Evolutionary conservation across 2,113 vertebrate species (phyloP).

Genomic region (Anolis carolinensis): DNA sequence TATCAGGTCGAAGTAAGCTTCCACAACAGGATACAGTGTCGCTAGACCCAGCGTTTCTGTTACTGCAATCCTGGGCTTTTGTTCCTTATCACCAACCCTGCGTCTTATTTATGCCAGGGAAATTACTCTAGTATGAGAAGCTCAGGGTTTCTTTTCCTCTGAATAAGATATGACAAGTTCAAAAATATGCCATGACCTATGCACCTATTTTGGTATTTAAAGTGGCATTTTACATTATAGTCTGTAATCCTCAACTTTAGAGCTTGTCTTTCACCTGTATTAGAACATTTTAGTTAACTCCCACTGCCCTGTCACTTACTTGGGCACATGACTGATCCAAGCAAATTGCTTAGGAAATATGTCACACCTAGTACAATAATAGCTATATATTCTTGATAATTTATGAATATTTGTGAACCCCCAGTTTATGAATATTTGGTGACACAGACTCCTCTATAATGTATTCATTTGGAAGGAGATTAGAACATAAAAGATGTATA

Average conservation of each 20-base stretch:
- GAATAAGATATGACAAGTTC: not conserved
- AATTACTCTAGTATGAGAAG: not conserved
- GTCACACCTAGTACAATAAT: constrained; percentile 32
- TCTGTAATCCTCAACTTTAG: not conserved
- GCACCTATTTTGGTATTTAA: constrained; percentile 17
- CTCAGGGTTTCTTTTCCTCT: constrained; percentile 5
- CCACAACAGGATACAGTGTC: no score
- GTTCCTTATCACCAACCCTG: not conserved
- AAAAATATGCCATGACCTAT: not conserved
- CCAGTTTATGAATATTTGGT: no score
- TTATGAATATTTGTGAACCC: no score
- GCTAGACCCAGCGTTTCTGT: no score
- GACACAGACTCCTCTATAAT: no score
- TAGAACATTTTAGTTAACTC: not conserved
- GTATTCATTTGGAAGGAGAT: no score
- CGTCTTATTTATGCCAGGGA: not conserved
- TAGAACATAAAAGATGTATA: no score
- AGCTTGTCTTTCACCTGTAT: not conserved
- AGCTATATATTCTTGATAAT: no score
- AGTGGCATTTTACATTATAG: constrained; percentile 15
- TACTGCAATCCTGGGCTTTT: no score
- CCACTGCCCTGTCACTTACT: not conserved
- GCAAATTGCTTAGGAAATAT: not conserved
- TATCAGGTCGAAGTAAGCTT: no score
- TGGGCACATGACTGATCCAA: not conserved